Percentiles rank a stretch among this genome's conserved stretches.
Conservation (phyloP, 1,140 invertebrate species). For the Macrosteles quadrilineatus region DNA sequence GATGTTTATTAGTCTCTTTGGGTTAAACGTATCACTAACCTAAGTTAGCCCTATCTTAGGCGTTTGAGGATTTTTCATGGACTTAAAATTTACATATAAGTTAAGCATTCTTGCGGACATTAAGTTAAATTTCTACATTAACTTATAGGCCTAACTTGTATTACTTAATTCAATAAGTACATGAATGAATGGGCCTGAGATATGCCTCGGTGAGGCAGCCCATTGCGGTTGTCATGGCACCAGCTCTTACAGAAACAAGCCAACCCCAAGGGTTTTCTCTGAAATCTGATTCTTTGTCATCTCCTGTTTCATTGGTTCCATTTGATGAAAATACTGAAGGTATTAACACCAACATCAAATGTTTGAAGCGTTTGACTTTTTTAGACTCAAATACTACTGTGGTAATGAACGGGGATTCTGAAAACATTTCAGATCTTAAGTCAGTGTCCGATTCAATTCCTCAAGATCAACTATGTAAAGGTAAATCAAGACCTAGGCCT, state of each 20-base stretch:
- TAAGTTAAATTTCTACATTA: too few species aligned
- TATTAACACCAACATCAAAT: not conserved
- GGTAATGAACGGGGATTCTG: constrained; percentile 40
- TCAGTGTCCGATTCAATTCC: not conserved
- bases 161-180: too few species aligned
- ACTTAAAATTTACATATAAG: too few species aligned
- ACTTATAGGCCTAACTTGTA: not conserved
- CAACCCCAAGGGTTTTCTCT: constrained; percentile 60
- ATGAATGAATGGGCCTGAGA: constrained; percentile 48
- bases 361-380: not conserved
- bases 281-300: constrained; percentile 33
- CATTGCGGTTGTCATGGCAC: constrained; percentile 70
- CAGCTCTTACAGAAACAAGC: constrained; percentile 67
- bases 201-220: constrained; percentile 53
- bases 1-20: too few species aligned
- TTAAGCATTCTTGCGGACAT: too few species aligned
- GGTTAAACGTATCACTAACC: too few species aligned
- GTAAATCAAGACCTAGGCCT: not conserved
- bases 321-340: constrained; percentile 19
- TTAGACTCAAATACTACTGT: constrained; percentile 2
- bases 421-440: constrained; percentile 1
- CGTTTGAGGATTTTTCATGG: too few species aligned
- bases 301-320: constrained; percentile 33
- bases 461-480: not conserved
- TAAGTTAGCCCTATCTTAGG: too few species aligned